Conservation (phyloP, 2,888 invertebrate genomes). For the Mythimna ferrago region DNA sequence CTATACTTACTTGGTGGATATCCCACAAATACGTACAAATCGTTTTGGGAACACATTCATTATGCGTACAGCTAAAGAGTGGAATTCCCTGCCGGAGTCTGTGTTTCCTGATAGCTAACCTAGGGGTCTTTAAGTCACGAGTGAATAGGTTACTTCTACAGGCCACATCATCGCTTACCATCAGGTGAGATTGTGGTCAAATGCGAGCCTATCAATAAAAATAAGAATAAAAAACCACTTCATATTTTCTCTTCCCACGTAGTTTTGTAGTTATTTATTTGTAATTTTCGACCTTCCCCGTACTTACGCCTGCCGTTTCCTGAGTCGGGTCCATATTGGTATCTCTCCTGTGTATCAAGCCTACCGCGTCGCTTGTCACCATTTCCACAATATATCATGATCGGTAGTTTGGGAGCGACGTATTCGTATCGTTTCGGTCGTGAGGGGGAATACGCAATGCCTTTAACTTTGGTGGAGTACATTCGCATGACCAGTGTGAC, state of each 20-base stretch:
- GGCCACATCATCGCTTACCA: no score
- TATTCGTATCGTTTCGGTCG: conserved; percentile 22
- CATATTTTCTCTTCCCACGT: conserved; percentile 1
- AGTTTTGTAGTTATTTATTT: conserved; percentile 18
- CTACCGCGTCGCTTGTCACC: conserved; percentile 42
- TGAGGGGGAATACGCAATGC: conserved; percentile 7
- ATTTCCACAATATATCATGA: conserved; percentile 19
- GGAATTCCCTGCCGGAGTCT: no score
- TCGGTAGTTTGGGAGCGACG: conserved; percentile 12
- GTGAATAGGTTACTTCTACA: no score
- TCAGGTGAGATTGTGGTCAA: no score
- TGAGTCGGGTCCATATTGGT: conserved; percentile 29
- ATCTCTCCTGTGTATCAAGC: conserved; percentile 12
- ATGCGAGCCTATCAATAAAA: no score
- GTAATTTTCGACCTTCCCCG: conserved; percentile 8
- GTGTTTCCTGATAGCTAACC: no score
- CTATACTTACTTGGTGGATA: no score
- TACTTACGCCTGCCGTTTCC: background rate
- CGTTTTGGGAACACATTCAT: no score
- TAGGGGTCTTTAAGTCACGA: no score
- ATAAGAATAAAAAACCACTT: background rate
- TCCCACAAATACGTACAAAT: no score
- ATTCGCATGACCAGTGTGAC: conserved; percentile 17
- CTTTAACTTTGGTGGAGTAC: conserved; percentile 17
- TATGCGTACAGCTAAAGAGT: no score